Conservation (phyloP, 2,113 vertebrate species). For the Butorides virescens region DNA sequence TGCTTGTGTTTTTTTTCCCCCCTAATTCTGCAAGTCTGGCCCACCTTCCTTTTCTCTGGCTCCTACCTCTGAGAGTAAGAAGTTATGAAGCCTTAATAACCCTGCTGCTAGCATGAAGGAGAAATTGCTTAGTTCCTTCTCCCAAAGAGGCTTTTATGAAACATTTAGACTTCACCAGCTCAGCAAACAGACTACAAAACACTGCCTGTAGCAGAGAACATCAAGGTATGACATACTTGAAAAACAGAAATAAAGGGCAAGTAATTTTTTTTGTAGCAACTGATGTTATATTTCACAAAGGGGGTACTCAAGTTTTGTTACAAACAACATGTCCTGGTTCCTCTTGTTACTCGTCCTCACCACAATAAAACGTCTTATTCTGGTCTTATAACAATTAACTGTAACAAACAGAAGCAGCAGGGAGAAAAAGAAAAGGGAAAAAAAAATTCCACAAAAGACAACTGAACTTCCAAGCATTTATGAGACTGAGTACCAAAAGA, state of each 20-base stretch:
- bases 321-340: background rate
- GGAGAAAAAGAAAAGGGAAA: background rate
- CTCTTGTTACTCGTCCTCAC: background rate
- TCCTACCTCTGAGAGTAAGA: background rate
- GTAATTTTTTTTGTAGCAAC: background rate
- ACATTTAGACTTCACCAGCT: background rate
- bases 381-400: background rate
- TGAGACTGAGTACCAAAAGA: background rate
- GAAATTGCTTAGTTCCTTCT: slow-evolving; percentile 8
- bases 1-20: background rate
- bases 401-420: background rate
- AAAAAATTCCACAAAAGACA: background rate
- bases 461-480: background rate
- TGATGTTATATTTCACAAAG: background rate
- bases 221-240: background rate
- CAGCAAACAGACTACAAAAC: slow-evolving; percentile 10
- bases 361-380: background rate
- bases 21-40: background rate
- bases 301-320: background rate
- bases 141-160: slow-evolving; percentile 13
- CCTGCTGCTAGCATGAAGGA: background rate
- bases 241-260: slow-evolving; percentile 18
- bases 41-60: background rate
- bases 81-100: slow-evolving; percentile 1
- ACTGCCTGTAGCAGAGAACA: background rate